Evolutionary conservation across 2,888 invertebrate species (phyloP).

Genomic region (Meghimatium bilineatum): DNA sequence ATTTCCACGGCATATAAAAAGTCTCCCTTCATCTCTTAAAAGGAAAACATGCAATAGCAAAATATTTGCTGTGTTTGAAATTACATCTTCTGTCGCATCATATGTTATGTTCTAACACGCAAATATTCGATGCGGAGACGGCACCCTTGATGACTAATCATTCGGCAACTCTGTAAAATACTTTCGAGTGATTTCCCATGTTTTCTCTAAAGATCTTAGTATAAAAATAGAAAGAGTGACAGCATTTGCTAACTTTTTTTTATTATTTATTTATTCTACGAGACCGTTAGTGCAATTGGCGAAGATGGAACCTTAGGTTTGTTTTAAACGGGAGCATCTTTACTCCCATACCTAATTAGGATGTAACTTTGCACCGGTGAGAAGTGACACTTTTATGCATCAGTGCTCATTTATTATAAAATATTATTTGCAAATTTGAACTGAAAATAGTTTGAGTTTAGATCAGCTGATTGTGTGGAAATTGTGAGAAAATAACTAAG

Average conservation of each 20-base stretch:
- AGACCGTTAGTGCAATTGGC: conserved; percentile 2
- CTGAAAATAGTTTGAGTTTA: too few relatives aligned
- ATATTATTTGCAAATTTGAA: not conserved
- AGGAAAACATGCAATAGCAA: too few relatives aligned
- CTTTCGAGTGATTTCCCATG: not conserved
- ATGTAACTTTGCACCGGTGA: conserved; percentile 11
- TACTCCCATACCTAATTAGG: not conserved
- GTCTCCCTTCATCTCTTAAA: too few relatives aligned
- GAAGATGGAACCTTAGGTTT: not conserved
- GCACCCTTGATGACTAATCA: too few relatives aligned
- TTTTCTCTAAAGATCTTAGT: not conserved
- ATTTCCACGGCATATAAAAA: too few relatives aligned
- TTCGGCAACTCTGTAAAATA: too few relatives aligned
- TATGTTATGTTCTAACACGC: too few relatives aligned
- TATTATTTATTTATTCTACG: not conserved
- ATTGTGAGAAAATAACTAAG: too few relatives aligned
- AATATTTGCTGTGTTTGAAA: too few relatives aligned
- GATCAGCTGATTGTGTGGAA: too few relatives aligned
- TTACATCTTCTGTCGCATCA: too few relatives aligned
- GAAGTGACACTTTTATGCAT: not conserved
- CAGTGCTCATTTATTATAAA: not conserved
- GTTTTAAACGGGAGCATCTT: conserved; percentile 10
- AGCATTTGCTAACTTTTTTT: conserved; percentile 19
- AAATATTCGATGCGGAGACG: too few relatives aligned
- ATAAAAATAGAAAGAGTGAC: conserved; percentile 34